Evolutionary conservation across 2,113 vertebrate species (phyloP), one percentile per base, ranked within the genome.

Genomic region (Bufo gargarizans): DNA sequence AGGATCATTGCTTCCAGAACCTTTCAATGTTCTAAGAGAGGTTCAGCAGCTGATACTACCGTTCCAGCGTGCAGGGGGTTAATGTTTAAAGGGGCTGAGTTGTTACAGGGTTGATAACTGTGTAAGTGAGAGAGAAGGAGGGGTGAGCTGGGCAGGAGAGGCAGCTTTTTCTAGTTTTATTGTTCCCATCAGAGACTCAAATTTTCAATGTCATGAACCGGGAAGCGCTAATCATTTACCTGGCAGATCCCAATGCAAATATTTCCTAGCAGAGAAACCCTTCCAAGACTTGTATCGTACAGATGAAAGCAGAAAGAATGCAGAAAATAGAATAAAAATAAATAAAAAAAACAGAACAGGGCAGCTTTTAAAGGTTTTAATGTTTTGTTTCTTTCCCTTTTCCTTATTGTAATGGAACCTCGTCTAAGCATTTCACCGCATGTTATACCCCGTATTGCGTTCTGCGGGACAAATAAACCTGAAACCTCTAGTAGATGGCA

Each of bases 181-280:
- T 90, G 87, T 92, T 93, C 92, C 11, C 92, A 92, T 93, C 92
- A 92, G 49, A 11, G 83, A 93, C 90, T 93, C 89, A 91, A 90
- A 90, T 90, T 67, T 55, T 53, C 33, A 89, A 19, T 91, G 93
- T 91, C 94, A 91, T 0, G 92, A 95, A 95, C 93, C 93, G 92
- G 93, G 95, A 95, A 94, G 90, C 79, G 92, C 90, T 86, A 91
- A 91, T 67, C 84, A 91, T 91, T 93, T 93, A 92, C 86, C 90
- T 84, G 81, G 61, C 87, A 88, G 86, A 63, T 92, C 88, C 90
- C 89, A 91, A 94, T 94, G 95, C 93, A 95, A 96, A 95, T 93
- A 86, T 88, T n/a, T n/a, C 0, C 74, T 89, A 88, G 50, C 53
- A 16, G n/a, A 69, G n/a, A 79, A 69, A 47, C 47, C 33, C 76